These are phyloP conservation scores for Drosophila melanosoma DNA, from an alignment of 2,888 invertebrate genomes.

Conservation along the genomic window DNA sequence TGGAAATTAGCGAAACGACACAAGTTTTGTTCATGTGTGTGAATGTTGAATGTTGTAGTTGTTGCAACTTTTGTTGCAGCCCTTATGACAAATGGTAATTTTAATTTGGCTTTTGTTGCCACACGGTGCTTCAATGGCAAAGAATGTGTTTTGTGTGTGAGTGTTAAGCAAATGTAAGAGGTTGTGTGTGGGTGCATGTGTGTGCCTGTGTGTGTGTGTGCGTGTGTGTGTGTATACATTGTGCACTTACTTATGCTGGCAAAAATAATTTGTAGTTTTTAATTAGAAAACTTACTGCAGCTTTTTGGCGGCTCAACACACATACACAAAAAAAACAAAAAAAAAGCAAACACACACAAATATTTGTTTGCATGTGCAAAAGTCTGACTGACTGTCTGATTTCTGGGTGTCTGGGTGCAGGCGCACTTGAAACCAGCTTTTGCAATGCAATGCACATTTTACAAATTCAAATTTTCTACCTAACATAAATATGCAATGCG, in stretches of 20 bases:
- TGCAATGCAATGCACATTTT: conserved; percentile 42
- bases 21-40: conserved; percentile 5
- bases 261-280: conserved; percentile 75
- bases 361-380: conserved; percentile 11
- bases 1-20: conserved; percentile 40
- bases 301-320: conserved; percentile 19
- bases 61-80: conserved; percentile 26
- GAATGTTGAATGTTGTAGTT: conserved; percentile 28
- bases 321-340: background rate
- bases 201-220: conserved; percentile 8
- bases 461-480: conserved; percentile 46
- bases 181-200: conserved; percentile 3
- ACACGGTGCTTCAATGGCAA: conserved; percentile 46
- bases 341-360: background rate
- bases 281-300: conserved; percentile 72
- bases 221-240: conserved; percentile 22
- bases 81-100: conserved; percentile 77
- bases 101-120: conserved; percentile 75
- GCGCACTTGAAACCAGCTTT: background rate
- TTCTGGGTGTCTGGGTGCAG: conserved; percentile 10
- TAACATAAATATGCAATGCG: conserved; percentile 71
- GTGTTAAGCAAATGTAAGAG: background rate
- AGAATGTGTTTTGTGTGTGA: conserved; percentile 16
- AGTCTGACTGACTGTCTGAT: conserved; percentile 14
- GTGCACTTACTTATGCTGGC: conserved; percentile 63